Percentiles rank a stretch among this genome's conserved stretches.
Conservation (phyloP, 2,113 vertebrate genomes). For the Strix uralensis region DNA sequence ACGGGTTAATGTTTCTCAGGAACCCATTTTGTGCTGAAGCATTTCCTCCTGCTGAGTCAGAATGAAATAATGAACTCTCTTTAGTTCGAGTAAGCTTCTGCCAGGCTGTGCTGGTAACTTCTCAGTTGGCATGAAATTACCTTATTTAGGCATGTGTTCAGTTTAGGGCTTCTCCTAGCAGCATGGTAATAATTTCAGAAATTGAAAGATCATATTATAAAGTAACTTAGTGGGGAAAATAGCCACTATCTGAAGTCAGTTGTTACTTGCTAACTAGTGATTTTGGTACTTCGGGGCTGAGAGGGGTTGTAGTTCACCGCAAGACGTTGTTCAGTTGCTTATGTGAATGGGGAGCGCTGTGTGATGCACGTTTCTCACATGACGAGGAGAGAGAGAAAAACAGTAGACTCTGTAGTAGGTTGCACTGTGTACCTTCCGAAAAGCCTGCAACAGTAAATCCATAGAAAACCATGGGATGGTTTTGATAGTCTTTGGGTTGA, state of each 20-base stretch:
- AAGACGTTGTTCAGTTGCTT: fast-evolving
- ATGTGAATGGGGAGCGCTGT: neutral
- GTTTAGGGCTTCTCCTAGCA: neutral
- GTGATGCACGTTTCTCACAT: neutral
- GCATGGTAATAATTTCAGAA: slow-evolving; percentile 15
- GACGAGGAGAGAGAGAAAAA: neutral
- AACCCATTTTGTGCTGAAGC: slow-evolving; percentile 53
- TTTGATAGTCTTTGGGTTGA: neutral
- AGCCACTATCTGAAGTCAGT: neutral
- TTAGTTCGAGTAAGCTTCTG: neutral
- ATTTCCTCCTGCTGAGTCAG: slow-evolving; percentile 65
- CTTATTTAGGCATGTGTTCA: slow-evolving; percentile 62
- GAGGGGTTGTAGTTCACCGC: neutral
- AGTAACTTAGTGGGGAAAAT: neutral
- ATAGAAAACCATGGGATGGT: fast-evolving
- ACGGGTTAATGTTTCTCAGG: slow-evolving; percentile 47
- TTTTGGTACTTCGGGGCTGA: neutral
- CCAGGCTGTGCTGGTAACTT: neutral
- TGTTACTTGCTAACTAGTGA: neutral
- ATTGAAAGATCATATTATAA: neutral
- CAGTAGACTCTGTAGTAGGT: neutral
- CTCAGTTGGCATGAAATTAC: neutral
- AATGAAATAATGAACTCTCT: slow-evolving; percentile 57
- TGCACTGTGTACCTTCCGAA: neutral
- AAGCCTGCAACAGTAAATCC: neutral